Percentiles rank a stretch among this genome's conserved stretches.
These are phyloP conservation scores for Rattus rattus DNA, from an alignment of 2,113 vertebrate genomes.

Conservation along the genomic window DNA sequence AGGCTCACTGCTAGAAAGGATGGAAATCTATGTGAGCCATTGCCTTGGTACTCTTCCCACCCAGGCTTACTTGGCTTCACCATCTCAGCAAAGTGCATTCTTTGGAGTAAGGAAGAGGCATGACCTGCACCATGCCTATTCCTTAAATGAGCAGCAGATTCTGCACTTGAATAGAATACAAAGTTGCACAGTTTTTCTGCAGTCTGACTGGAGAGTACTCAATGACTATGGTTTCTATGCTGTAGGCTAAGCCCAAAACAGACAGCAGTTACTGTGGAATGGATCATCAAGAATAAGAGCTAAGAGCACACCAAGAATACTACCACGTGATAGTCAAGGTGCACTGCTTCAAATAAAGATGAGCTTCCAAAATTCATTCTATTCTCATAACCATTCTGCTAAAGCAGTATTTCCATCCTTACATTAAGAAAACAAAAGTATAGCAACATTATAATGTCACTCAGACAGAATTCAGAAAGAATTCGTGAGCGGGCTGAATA, in stretches of 20 bases:
- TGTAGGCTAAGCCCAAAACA: background rate
- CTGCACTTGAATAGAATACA: fast-evolving
- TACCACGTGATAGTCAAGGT: background rate
- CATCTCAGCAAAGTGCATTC: background rate
- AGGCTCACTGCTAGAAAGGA: background rate
- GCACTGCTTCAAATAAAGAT: background rate
- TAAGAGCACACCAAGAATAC: background rate
- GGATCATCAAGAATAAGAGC: background rate
- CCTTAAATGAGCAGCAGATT: background rate
- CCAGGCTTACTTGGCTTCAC: background rate
- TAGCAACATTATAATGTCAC: background rate
- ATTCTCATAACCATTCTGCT: background rate
- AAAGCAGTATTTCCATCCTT: background rate
- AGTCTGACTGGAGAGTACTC: background rate
- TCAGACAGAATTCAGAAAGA: slow-evolving; percentile 26
- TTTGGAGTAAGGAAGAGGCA: background rate
- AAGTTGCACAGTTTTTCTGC: background rate
- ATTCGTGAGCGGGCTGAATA: background rate
- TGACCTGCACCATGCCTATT: background rate
- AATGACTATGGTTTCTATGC: background rate
- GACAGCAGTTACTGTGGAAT: background rate
- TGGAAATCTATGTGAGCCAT: background rate
- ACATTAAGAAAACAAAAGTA: background rate
- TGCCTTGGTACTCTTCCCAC: background rate
- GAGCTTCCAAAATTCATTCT: background rate